Evolutionary conservation across 2,797 vertebrate species (phyloP).

Genomic region (Pseudochaenichthys georgianus): DNA sequence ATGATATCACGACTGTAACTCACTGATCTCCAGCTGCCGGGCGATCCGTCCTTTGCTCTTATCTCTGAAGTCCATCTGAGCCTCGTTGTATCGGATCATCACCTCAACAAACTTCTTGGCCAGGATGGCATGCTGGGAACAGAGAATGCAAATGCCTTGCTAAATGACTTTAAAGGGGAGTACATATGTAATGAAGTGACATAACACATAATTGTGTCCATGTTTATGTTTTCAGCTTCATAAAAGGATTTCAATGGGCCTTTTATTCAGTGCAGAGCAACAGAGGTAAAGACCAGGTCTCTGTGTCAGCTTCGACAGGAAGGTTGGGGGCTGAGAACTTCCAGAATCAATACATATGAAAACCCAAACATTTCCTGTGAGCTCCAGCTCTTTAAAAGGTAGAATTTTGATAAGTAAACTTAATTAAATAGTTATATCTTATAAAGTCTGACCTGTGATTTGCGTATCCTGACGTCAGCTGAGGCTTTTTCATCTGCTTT

Average conservation of each 20-base stretch:
- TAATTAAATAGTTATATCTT: background rate
- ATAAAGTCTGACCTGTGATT: slow-evolving; percentile 89
- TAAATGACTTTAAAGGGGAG: background rate
- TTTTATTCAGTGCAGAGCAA: background rate
- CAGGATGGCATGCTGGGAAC: slow-evolving; percentile 89
- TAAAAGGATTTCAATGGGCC: no score
- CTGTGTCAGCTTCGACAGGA: background rate
- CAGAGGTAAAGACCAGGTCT: background rate
- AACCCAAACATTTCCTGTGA: background rate
- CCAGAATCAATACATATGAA: background rate
- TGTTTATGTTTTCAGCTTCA: background rate
- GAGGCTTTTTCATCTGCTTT: slow-evolving; percentile 88
- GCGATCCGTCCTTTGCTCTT: slow-evolving; percentile 95
- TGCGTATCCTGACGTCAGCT: slow-evolving; percentile 93
- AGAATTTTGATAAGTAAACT: background rate
- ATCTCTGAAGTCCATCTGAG: slow-evolving; percentile 93
- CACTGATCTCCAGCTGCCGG: slow-evolving; percentile 94
- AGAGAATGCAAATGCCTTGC: background rate
- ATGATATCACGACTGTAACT: slow-evolving; percentile 61
- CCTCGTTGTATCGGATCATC: slow-evolving; percentile 96
- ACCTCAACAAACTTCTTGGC: slow-evolving; percentile 95
- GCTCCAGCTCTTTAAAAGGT: background rate
- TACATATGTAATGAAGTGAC: background rate
- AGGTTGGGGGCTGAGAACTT: background rate
- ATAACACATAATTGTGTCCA: background rate